Base-by-base conservation (phyloP, 2,113 vertebrate genomes). In the Polypterus senegalus region DNA sequence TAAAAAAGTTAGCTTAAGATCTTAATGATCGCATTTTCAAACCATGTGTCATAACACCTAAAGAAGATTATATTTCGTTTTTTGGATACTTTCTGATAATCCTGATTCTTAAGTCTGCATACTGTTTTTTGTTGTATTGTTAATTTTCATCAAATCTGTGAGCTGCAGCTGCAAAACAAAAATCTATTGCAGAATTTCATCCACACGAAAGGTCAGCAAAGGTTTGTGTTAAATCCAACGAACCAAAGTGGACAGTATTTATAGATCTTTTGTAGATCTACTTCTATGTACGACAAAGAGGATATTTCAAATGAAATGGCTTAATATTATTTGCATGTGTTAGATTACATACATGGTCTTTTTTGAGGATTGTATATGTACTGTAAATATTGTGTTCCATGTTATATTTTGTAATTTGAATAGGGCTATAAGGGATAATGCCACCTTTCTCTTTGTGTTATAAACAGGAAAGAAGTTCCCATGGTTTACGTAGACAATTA, bases 261-360 rank as follows among this genome's bases (percentile, higher is more conserved):
- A 80, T 75, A 75, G 81, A 83, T 83, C 77, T 27, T 79, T 80
- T 80, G 67, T 45, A 63, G 81, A 80, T 86, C 78, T 76, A 75
- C 46, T 58, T 75, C 70, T 69, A 60, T 44, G 67, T 75, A 72
- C 71, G 67, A 69, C 68, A 69, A 27, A 74, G 75, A 75, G 62
- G 70, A 84, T 83, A 84, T 86, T 86, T 85, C 77, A 77, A 76
- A 80, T 81, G 81, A 84, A 85, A 85, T 84, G 70, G 70, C 79
- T 70, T 83, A 70, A 61, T 57, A 58, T 61, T 81, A 72, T 73
- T 65, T 79, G 78, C 76, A 79, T 83, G 84, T 82, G 77, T 77
- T 77, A 66, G 70, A 73, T 73, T 69, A 72, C 71, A 74, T 75
- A 79, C 72, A 69, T 78, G 76, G 77, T 85, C 72, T 74, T 81